These are phyloP conservation scores for Papilio glaucus DNA, from an alignment of 1,140 invertebrate genomes.

Conservation along the genomic window DNA sequence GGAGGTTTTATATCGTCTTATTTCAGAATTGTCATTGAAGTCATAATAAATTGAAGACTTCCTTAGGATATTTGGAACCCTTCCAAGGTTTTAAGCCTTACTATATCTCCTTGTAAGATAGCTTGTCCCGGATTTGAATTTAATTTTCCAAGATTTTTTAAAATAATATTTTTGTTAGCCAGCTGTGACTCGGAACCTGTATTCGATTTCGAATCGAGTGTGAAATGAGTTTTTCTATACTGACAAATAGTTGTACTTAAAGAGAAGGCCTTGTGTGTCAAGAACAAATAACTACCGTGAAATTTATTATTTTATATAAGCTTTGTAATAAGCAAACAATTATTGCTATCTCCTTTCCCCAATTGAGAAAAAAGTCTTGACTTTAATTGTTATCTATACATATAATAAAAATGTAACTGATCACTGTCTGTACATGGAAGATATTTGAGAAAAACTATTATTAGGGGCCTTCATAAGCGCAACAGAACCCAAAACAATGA, in stretches of 20 bases:
- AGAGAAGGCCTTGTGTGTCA: too few relatives aligned
- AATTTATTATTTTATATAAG: too few relatives aligned
- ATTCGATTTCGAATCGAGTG: background rate
- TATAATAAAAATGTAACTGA: too few relatives aligned
- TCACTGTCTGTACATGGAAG: too few relatives aligned
- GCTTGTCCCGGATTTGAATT: background rate
- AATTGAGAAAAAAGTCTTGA: too few relatives aligned
- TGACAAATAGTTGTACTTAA: background rate
- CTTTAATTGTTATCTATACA: too few relatives aligned
- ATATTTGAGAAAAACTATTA: too few relatives aligned
- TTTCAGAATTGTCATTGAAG: constrained; percentile 5
- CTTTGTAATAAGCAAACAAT: too few relatives aligned
- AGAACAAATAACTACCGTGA: too few relatives aligned
- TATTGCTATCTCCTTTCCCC: too few relatives aligned
- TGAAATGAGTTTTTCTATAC: background rate
- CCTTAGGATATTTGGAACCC: constrained; percentile 24
- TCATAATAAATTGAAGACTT: constrained; percentile 12
- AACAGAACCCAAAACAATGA: too few relatives aligned
- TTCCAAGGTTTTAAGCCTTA: constrained; percentile 19
- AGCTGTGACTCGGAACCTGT: background rate
- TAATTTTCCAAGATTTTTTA: background rate
- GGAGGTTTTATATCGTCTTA: constrained; percentile 13
- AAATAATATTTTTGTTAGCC: background rate
- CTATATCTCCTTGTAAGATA: background rate
- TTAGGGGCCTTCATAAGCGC: too few relatives aligned